Base-by-base conservation (phyloP, 2,113 vertebrate genomes). In the Urocynchramus pylzowi region DNA sequence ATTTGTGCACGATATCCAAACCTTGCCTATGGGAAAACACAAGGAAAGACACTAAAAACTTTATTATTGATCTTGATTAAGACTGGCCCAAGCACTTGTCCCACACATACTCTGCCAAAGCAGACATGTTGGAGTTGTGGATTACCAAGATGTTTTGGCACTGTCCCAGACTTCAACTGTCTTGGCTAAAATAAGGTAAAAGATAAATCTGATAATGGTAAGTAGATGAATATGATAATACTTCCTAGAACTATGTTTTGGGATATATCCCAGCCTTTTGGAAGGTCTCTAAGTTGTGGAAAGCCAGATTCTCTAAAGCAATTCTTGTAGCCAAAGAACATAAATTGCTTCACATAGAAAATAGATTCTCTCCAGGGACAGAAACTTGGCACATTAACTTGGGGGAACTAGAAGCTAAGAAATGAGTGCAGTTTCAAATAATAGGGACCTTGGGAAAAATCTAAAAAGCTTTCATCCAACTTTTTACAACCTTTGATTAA, bases 271-370 rank as follows among this genome's bases (percentile, higher is more conserved):
- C 70, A 83, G 42, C 13, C 52, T 90, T 81, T 87, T 94, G 87
- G 75, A 95, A 85, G 64, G 31, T 54, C 68, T 92, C 37, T 80
- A 61, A 80, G 5, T 52, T 65, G 59, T 83, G 21, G 67, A 93
- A 85, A 91, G 54, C 23, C 59, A 94, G 41, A 82, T 83, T 91
- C 30, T 83, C 45, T 96, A 57, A 90, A 53, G 23, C 50, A 76
- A 22, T 73, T 60, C 13, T 89, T 93, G 41, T 73, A 93, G 91
- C 91, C 84, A 96, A 89, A 64, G 31, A 76, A 30, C 23, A 82
- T 91, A 57, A 35, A 87, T 87, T 91, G 33, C 85, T 95, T 95
- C 64, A 96, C 45, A 91, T 57, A 61, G 70, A 93, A 94, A 95
- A 86, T 53, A 87, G 18, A 87, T 77, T 89, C 49, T 60, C 87